phyloP scores from a whole-genome alignment of 2,888 invertebrate genomes.

The Entomobrya multifasciata region DNA sequence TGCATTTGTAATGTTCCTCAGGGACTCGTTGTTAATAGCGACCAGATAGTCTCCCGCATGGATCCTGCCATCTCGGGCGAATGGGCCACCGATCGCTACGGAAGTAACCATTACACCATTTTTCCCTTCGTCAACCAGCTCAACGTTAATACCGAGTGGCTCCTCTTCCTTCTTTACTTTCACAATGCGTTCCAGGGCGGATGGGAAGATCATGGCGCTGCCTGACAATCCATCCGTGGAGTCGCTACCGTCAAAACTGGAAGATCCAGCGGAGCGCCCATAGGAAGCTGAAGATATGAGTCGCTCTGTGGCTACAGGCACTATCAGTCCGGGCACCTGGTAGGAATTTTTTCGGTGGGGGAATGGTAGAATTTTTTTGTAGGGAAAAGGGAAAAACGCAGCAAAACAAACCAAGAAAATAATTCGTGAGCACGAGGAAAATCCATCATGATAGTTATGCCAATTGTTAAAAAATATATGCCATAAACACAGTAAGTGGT shows the following conservation, averaged over 20 bases:
- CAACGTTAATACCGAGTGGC: slow-evolving; percentile 84
- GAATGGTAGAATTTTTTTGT: background rate
- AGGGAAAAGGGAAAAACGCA: slow-evolving; percentile 22
- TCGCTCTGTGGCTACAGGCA: slow-evolving; percentile 80
- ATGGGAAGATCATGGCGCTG: slow-evolving; percentile 81
- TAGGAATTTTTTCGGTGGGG: slow-evolving; percentile 12
- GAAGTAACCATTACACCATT: slow-evolving; percentile 83
- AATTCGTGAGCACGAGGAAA: background rate
- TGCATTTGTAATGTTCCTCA: slow-evolving; percentile 84
- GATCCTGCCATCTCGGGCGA: slow-evolving; percentile 84
- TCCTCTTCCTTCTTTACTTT: slow-evolving; percentile 84
- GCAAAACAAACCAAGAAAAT: slow-evolving; percentile 18
- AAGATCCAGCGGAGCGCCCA: slow-evolving; percentile 47
- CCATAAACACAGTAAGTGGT: slow-evolving; percentile 6
- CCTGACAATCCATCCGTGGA: slow-evolving; percentile 63
- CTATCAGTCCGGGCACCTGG: slow-evolving; percentile 80
- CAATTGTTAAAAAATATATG: too few relatives aligned
- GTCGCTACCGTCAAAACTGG: slow-evolving; percentile 27
- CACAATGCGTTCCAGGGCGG: slow-evolving; percentile 83
- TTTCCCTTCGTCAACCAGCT: slow-evolving; percentile 84
- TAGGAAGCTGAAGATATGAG: slow-evolving; percentile 79
- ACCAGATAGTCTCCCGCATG: slow-evolving; percentile 84
- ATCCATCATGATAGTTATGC: too few relatives aligned
- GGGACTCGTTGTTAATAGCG: slow-evolving; percentile 84
- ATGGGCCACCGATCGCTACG: slow-evolving; percentile 83